phyloP scores from a whole-genome alignment of 2,797 vertebrate species.

The Enteromius thamalakanensis region DNA sequence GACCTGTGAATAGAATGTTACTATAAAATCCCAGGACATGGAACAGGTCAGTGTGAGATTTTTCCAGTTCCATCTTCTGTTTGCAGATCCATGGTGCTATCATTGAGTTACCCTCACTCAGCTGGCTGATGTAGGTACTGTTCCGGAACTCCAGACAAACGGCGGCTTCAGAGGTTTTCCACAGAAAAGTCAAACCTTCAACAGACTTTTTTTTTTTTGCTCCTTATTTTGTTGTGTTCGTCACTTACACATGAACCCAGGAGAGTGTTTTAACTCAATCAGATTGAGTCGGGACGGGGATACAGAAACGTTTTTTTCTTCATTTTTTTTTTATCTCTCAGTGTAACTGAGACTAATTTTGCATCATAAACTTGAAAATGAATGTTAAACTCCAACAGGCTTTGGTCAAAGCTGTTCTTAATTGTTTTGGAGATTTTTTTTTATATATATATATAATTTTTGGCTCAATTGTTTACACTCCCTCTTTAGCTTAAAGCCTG shows the following conservation, averaged over 20 bases:
- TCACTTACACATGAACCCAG: slow-evolving; percentile 74
- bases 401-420: slow-evolving; percentile 66
- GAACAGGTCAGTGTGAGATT: slow-evolving; percentile 87
- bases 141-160: slow-evolving; percentile 74
- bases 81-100: slow-evolving; percentile 95
- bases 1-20: slow-evolving; percentile 98
- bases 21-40: slow-evolving; percentile 87
- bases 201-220: slow-evolving; percentile 78
- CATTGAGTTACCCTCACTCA: slow-evolving; percentile 90
- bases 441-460: slow-evolving; percentile 20
- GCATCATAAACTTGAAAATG: slow-evolving; percentile 81
- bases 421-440: slow-evolving; percentile 20
- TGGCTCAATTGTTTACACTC: slow-evolving; percentile 43
- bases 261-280: slow-evolving; percentile 68
- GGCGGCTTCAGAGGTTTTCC: slow-evolving; percentile 80
- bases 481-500: slow-evolving; percentile 55
- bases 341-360: slow-evolving; percentile 93
- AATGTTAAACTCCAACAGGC: slow-evolving; percentile 77
- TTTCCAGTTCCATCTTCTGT: slow-evolving; percentile 84
- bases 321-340: slow-evolving; percentile 79
- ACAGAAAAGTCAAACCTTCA: slow-evolving; percentile 87
- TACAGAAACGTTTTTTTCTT: slow-evolving; percentile 74
- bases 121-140: slow-evolving; percentile 85
- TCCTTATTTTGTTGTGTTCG: slow-evolving; percentile 60
- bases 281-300: slow-evolving; percentile 77